phyloP scores from a whole-genome alignment of 2,113 vertebrate genomes.

The Suricata suricatta region DNA sequence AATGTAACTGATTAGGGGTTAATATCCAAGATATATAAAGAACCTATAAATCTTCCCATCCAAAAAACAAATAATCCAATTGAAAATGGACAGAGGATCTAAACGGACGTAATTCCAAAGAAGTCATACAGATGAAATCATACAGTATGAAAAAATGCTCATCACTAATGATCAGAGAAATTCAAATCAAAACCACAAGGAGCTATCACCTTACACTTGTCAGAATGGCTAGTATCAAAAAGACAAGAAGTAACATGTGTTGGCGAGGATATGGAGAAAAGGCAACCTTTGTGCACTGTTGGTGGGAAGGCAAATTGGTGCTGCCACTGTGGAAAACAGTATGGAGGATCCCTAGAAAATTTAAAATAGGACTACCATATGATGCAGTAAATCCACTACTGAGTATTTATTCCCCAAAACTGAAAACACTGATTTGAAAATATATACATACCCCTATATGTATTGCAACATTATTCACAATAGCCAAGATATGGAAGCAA shows the following conservation, averaged over 20 bases:
- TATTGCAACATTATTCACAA: neutral
- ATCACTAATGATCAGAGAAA: neutral
- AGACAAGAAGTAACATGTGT: neutral
- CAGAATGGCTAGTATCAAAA: neutral
- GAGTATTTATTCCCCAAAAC: neutral
- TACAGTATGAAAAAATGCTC: neutral
- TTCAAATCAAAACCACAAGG: neutral
- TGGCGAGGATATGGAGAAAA: neutral
- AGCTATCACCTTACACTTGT: neutral
- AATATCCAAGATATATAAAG: neutral
- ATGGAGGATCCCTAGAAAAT: neutral
- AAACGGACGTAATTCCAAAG: neutral
- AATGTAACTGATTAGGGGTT: neutral
- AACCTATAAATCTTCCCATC: neutral
- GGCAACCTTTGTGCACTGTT: neutral
- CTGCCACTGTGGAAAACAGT: neutral
- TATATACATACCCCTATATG: neutral
- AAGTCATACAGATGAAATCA: neutral
- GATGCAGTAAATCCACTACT: neutral
- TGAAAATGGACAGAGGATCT: neutral
- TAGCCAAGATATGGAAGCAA: neutral
- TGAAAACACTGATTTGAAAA: neutral
- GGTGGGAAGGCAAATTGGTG: neutral
- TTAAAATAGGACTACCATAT: neutral
- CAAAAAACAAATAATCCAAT: neutral